Evolutionary conservation across 2,113 vertebrate genomes (phyloP), one percentile per base, ranked within the genome.

Genomic region (Lophura nycthemera): DNA sequence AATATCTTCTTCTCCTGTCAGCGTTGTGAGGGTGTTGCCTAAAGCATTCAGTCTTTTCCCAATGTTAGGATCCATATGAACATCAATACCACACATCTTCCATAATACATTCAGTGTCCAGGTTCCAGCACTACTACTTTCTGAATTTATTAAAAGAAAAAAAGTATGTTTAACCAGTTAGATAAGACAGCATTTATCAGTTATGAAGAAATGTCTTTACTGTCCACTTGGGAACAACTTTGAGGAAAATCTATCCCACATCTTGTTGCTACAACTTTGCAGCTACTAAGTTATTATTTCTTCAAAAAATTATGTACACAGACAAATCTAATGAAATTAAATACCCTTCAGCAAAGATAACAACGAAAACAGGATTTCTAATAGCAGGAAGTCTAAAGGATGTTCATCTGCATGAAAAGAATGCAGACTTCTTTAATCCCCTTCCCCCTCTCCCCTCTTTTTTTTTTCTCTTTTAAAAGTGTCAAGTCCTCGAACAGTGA

Each of bases 51-150:
- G 95, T 17, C 99, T 98, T 96, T 99, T 99, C 61, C 99, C 99
- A 59, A 99, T 99, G 96, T 99, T 99, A 63, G 99, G 99, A 96
- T 99, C 99, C 99, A 99, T 99, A 97, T 99, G 99, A 40, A 99
- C 99, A 65, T 99, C 99, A 29, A 99, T 99, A 57, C 99, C 99
- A 43, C 99, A 99, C 99, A 99, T 99, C 95, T 99, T 99, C 99
- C 99, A 99, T 6, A 99, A 94, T 8, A 99, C 98, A 25, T 99
- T 99, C 56, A 99, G 98, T 1, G 99, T 99, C 99, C 99, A 99
- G 42, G 99, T 99, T 18, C 99, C 99, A 21, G 99, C 99, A 76
- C 99, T 99, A 63, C 98, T 99, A 97, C 99, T 99, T 93, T 99
- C 99, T 99, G 96, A 82, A 94, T 88, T 61, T 5, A 57, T 57